phyloP scores from a whole-genome alignment of 2,113 vertebrate species.

The Rattus rattus region DNA sequence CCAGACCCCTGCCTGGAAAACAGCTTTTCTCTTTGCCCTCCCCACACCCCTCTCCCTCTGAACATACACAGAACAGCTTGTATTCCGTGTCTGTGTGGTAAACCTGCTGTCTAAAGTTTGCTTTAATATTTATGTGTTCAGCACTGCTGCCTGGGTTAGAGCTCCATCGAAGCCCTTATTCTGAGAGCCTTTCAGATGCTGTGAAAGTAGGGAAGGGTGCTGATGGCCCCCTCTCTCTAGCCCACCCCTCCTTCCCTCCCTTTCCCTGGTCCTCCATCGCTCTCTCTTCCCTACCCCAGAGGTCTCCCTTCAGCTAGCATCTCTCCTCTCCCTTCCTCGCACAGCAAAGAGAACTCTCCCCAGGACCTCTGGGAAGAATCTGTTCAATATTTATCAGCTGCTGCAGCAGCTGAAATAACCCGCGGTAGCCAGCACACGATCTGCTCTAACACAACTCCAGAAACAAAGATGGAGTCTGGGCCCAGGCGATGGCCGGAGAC shows the following conservation, averaged over 20 bases:
- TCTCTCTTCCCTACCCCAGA: background rate
- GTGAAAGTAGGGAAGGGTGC: slow-evolving; percentile 67
- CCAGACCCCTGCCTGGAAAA: slow-evolving; percentile 53
- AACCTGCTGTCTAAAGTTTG: slow-evolving; percentile 82
- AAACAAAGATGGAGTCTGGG: slow-evolving; percentile 36
- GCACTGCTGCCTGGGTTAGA: slow-evolving; percentile 77
- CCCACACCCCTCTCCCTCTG: background rate
- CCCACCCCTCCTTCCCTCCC: background rate
- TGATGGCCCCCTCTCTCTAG: slow-evolving; percentile 32
- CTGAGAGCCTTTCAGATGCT: slow-evolving; percentile 70
- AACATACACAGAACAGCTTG: slow-evolving; percentile 83
- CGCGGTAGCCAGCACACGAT: slow-evolving; percentile 61
- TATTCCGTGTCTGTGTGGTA: slow-evolving; percentile 82
- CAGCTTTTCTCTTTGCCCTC: background rate
- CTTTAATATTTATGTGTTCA: slow-evolving; percentile 86
- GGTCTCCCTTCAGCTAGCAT: background rate
- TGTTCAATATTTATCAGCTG: slow-evolving; percentile 82
- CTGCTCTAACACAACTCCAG: slow-evolving; percentile 61
- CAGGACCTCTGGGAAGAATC: slow-evolving; percentile 78
- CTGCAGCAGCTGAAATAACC: slow-evolving; percentile 67
- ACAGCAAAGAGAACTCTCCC: slow-evolving; percentile 72
- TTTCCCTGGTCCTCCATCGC: background rate
- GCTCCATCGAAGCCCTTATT: slow-evolving; percentile 83
- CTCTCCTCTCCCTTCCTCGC: background rate
- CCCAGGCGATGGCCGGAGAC: background rate